Base-by-base conservation (phyloP, 30 jellyfish, hydroid and myxozoan genomes). In the Phacellophora camtschatica region DNA sequence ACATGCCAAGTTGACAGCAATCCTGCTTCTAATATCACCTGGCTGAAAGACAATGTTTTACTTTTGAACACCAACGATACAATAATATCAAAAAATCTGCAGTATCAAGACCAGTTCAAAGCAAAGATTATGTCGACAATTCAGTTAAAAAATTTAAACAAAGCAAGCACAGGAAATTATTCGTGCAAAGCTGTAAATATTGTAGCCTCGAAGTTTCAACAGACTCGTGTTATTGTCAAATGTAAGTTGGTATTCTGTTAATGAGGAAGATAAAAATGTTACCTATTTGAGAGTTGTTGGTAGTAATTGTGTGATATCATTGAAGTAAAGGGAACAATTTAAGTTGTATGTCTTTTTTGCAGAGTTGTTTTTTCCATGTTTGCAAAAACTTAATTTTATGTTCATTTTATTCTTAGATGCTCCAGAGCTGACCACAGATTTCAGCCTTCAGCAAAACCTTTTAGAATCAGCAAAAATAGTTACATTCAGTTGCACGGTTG, bases 1-100 rank as follows among this genome's bases (percentile, higher is more conserved):
- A 10, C 71, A 22, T 71, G 84, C 39, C 29, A 29, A 32, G 71
- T 71, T n/a, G 71, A 46, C 34, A 71, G 84, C 72, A 42, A 32
- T 48, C 73, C 84, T 32, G n/a, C 12, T 28, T 71, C 84, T 8
- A 71, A 50, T 4, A 51, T 71, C 10, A 71, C 84, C 4, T 71
- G 84, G 84, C 58, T 71, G 32, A 48, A 46, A 27, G 84, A 71
- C 56, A 32, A 32, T 35, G 13, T 15, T 16, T 10, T 12, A 27
- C 46, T 46, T 18, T 19, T 32, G 15, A 71, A 71, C 48, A 46
- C 13, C 30, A 23, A 51, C 51, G n/a, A 71, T 7, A 71, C 31
- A 13, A 30, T 25, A 1, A 51, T 71, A 46, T 8, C 57, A 22
- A 29, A 0, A 13, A 13, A 32, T 46, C 8, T 46, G 57, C 51